Evolutionary conservation across 2,797 vertebrate species (phyloP).

Genomic region (Channallabes apus): DNA sequence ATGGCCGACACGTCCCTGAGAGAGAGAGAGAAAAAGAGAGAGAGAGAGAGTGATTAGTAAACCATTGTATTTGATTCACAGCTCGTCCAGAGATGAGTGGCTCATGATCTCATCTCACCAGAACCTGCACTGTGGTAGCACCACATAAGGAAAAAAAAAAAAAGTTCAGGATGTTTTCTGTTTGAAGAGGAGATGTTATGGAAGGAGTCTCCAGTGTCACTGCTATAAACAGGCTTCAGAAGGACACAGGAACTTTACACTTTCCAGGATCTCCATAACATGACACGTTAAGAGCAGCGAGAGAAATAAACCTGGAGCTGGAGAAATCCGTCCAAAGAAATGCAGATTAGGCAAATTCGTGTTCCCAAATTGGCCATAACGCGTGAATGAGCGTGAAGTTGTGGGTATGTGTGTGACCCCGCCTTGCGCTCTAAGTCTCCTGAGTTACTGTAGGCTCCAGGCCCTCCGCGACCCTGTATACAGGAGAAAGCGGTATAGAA

Average conservation of each 20-base stretch:
- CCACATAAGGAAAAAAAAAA: not conserved
- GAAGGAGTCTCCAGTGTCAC: not conserved
- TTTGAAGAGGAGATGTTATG: no score
- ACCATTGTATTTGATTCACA: not conserved
- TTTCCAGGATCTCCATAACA: not conserved
- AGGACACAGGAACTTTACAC: not conserved
- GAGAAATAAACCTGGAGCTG: not conserved
- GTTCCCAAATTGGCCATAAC: no score
- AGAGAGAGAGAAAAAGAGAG: slow-evolving; percentile 10
- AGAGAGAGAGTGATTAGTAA: not conserved
- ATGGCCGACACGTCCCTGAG: slow-evolving; percentile 88
- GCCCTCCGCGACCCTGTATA: no score
- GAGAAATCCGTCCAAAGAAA: not conserved
- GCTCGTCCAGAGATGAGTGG: not conserved
- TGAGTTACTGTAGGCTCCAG: no score
- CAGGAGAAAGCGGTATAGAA: no score
- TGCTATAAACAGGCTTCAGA: not conserved
- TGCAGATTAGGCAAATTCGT: no score
- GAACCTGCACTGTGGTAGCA: not conserved
- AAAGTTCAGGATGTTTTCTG: not conserved
- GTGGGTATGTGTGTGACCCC: no score
- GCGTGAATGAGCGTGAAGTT: no score
- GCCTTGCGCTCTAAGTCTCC: no score
- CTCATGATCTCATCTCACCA: not conserved
- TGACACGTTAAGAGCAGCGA: not conserved